phyloP scores from a whole-genome alignment of 2,888 invertebrate genomes.

The Fragum whitleyi region DNA sequence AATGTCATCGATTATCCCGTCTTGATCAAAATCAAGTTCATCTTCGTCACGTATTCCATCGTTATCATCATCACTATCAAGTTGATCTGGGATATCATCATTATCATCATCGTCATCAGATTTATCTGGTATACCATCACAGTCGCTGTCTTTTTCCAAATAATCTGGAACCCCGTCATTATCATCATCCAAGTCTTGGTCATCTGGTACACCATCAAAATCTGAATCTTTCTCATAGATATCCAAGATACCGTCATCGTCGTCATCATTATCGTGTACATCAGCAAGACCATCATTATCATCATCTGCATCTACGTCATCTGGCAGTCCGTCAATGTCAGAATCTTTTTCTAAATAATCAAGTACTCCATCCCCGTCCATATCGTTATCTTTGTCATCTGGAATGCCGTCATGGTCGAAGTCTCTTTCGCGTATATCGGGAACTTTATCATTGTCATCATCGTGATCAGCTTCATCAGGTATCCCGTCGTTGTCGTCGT shows the following conservation, averaged over 20 bases:
- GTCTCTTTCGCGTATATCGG: slow-evolving; percentile 72
- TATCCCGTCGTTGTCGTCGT: slow-evolving; percentile 75
- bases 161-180: slow-evolving; percentile 80
- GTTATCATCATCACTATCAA: slow-evolving; percentile 74
- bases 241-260: slow-evolving; percentile 80
- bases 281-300: slow-evolving; percentile 80
- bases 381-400: slow-evolving; percentile 77
- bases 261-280: slow-evolving; percentile 75
- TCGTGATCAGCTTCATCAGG: slow-evolving; percentile 70
- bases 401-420: slow-evolving; percentile 78
- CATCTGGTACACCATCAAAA: slow-evolving; percentile 75
- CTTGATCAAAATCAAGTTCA: slow-evolving; percentile 73
- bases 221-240: slow-evolving; percentile 74
- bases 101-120: slow-evolving; percentile 75
- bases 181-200: slow-evolving; percentile 79
- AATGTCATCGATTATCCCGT: slow-evolving; percentile 77
- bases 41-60: slow-evolving; percentile 81
- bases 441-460: slow-evolving; percentile 79
- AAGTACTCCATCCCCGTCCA: slow-evolving; percentile 80
- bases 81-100: slow-evolving; percentile 79
- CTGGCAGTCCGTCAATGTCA: slow-evolving; percentile 80
- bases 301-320: slow-evolving; percentile 78
- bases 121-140: slow-evolving; percentile 71
- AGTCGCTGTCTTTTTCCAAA: slow-evolving; percentile 77
- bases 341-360: slow-evolving; percentile 63